A percentile compares a stretch with the other conserved stretches of the same genome.
phyloP scores from a whole-genome alignment of 2,113 vertebrate genomes.

The Zapus hudsonius region DNA sequence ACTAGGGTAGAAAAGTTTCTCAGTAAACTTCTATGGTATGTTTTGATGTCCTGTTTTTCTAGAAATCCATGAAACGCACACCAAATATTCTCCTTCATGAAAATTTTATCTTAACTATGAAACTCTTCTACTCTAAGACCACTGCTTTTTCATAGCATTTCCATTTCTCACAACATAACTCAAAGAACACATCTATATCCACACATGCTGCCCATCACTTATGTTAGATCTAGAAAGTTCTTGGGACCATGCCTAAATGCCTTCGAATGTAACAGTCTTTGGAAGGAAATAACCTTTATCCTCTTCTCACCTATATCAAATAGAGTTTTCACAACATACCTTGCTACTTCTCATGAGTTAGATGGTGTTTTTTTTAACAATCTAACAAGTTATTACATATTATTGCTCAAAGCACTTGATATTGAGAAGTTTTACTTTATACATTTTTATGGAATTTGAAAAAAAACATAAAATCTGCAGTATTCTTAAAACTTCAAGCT shows the following conservation, averaged over 20 bases:
- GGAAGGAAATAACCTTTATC: background rate
- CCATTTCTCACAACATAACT: background rate
- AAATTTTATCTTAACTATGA: background rate
- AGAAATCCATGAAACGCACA: background rate
- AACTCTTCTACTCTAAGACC: background rate
- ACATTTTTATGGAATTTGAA: background rate
- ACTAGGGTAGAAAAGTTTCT: background rate
- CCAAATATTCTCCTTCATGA: background rate
- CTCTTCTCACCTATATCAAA: conserved; percentile 16
- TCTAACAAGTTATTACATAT: conserved; percentile 53
- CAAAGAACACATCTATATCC: background rate
- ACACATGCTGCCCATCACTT: background rate
- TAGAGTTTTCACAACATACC: conserved; percentile 36
- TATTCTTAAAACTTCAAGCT: conserved; percentile 35
- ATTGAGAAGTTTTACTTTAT: background rate
- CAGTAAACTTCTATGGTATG: background rate
- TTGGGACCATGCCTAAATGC: background rate
- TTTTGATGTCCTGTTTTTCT: conserved; percentile 15
- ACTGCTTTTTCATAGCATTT: background rate
- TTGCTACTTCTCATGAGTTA: background rate
- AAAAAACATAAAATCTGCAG: conserved; percentile 20
- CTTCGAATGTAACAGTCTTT: background rate
- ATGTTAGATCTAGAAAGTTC: background rate
- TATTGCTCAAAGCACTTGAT: conserved; percentile 53
- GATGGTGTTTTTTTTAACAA: background rate